Percentiles rank a stretch among this genome's conserved stretches.
phyloP scores from a whole-genome alignment of 2,113 vertebrate species.

The Cyanistes caeruleus region DNA sequence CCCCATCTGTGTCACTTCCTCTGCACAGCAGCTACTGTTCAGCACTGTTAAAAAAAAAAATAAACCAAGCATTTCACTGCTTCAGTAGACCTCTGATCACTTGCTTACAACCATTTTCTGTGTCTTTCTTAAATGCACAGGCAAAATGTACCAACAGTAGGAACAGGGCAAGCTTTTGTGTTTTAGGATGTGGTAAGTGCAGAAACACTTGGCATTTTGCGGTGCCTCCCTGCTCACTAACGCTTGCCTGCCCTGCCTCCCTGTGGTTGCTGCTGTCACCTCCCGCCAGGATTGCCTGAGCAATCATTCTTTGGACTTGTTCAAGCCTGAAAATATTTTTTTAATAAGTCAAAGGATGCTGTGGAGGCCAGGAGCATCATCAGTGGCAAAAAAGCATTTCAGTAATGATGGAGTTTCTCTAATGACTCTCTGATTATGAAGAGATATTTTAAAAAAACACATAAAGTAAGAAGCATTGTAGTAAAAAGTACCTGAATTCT shows the following conservation, averaged over 20 bases:
- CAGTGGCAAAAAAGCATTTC: not conserved
- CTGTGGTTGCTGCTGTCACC: not conserved
- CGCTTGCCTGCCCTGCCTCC: constrained; percentile 16
- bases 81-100: not conserved
- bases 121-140: not conserved
- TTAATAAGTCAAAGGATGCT: not conserved
- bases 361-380: not conserved
- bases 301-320: not conserved
- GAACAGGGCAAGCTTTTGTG: not conserved
- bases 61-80: too few relatives aligned
- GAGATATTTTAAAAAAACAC: not conserved
- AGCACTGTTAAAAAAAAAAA: not conserved
- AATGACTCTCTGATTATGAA: not conserved
- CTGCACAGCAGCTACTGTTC: not conserved
- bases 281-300: not conserved
- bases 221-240: not conserved
- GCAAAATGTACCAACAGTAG: not conserved
- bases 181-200: not conserved
- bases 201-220: not conserved
- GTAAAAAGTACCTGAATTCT: not conserved
- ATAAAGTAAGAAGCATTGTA: not conserved
- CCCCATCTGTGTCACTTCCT: not conserved
- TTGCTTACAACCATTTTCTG: not conserved
- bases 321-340: not conserved
- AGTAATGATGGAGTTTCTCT: not conserved